Percentiles rank a stretch among this genome's conserved stretches.
phyloP scores from a whole-genome alignment of 1,140 invertebrate genomes.

The Chionoecetes opilio region DNA sequence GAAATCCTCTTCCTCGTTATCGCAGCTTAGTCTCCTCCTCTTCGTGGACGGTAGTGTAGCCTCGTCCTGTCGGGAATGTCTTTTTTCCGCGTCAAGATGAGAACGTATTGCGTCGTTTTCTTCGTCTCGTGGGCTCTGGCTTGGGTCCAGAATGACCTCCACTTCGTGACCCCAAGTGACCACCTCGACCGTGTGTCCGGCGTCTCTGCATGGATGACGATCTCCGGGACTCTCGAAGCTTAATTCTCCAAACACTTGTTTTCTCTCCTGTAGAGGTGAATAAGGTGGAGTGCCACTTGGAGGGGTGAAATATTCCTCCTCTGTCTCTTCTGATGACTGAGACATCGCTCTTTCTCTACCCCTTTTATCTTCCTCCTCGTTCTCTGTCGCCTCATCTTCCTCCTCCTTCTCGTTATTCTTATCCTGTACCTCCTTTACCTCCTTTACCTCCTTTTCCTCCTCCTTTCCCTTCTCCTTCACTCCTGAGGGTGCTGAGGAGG shows the following conservation, averaged over 20 bases:
- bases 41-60: neutral
- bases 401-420: too few species aligned
- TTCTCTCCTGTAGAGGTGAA: neutral
- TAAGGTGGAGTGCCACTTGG: neutral
- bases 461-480: neutral
- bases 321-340: neutral
- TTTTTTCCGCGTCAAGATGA: neutral
- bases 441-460: neutral
- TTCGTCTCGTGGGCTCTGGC: neutral
- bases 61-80: neutral
- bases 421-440: neutral
- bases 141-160: neutral
- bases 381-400: neutral
- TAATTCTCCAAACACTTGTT: neutral
- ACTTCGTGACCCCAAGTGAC: neutral
- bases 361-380: neutral
- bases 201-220: neutral
- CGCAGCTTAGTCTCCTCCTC: neutral
- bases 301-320: neutral
- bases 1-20: neutral
- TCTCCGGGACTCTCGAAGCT: neutral
- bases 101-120: neutral
- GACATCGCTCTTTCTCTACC: neutral
- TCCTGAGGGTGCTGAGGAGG: neutral
- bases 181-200: neutral